Percentiles rank a stretch among this genome's conserved stretches.
Conservation (phyloP, 2,888 invertebrate genomes). For the Apamea monoglypha region DNA sequence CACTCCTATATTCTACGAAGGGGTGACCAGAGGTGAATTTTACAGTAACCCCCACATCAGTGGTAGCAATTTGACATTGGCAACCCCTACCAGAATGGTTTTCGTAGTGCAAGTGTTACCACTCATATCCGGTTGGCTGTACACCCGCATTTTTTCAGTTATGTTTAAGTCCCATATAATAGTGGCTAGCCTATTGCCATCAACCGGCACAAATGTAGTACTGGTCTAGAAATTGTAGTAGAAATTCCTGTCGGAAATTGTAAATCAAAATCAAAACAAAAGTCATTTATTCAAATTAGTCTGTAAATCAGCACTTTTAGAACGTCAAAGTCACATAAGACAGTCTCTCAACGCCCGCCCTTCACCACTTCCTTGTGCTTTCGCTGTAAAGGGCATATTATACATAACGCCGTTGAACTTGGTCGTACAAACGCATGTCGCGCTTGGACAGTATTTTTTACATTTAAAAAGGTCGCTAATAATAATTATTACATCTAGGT, state of each 20-base stretch:
- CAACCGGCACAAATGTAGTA: neutral
- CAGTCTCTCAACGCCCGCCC: too few species aligned
- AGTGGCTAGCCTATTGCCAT: neutral
- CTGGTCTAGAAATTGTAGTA: neutral
- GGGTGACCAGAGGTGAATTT: conserved; percentile 12
- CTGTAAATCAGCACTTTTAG: too few species aligned
- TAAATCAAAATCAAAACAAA: neutral
- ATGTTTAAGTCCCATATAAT: neutral
- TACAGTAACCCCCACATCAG: neutral
- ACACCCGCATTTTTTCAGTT: neutral
- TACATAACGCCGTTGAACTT: neutral
- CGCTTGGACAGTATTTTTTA: neutral
- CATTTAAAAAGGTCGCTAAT: neutral
- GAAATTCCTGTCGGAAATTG: neutral
- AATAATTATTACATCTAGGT: too few species aligned
- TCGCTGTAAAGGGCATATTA: too few species aligned
- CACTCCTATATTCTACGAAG: too few species aligned
- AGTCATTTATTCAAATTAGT: too few species aligned
- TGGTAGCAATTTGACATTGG: neutral
- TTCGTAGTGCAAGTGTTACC: neutral
- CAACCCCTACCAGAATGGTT: too few species aligned
- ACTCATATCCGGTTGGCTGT: neutral
- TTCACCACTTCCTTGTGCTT: too few species aligned
- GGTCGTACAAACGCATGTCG: neutral
- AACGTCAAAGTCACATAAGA: too few species aligned